A percentile compares a stretch with the other conserved stretches of the same genome.
Conservation (phyloP, 1,140 invertebrate genomes). For the Pantala flavescens region DNA sequence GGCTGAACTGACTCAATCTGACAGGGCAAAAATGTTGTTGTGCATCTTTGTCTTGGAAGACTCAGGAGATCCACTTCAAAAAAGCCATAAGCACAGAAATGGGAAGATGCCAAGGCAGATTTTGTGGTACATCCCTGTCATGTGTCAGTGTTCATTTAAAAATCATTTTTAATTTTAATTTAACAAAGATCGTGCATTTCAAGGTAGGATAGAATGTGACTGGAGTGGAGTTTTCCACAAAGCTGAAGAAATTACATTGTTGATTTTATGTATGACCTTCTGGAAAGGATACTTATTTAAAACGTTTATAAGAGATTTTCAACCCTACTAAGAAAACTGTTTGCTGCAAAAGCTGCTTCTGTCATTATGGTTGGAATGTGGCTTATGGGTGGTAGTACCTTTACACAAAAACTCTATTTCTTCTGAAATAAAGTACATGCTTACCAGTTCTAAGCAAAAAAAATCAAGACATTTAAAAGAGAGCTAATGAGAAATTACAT, state of each 20-base stretch:
- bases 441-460: no score
- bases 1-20: not conserved
- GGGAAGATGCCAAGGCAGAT: not conserved
- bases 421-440: no score
- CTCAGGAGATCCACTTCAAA: not conserved
- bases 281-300: not conserved
- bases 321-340: not conserved
- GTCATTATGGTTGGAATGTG: no score
- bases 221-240: not conserved
- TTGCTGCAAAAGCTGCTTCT: no score
- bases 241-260: not conserved
- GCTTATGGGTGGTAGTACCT: no score
- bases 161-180: not conserved
- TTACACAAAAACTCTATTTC: no score
- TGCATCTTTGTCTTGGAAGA: not conserved
- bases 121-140: not conserved
- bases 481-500: no score
- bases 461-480: no score
- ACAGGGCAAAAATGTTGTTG: not conserved
- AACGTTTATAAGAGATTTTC: not conserved
- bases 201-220: not conserved
- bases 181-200: not conserved
- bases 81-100: not conserved
- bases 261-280: not conserved
- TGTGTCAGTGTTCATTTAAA: not conserved